Percentiles rank a stretch among this genome's conserved stretches.
Evolutionary conservation across 2,888 invertebrate species (phyloP).

Genomic region (Octodonta nipae): DNA sequence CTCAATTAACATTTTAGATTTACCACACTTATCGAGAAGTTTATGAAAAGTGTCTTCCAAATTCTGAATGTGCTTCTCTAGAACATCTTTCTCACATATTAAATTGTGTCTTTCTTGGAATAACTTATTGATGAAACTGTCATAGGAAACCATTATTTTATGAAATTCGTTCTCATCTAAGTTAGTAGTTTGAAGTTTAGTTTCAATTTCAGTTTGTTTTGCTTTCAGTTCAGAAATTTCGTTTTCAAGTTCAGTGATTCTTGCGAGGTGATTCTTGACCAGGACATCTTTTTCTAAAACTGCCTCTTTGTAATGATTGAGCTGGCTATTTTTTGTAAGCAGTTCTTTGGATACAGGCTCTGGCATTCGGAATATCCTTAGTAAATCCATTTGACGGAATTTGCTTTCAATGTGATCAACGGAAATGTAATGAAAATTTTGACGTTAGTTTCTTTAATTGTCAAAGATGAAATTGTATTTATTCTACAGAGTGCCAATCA

Average conservation of each 20-base stretch:
- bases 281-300: slow-evolving; percentile 20
- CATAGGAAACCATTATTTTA: slow-evolving; percentile 22
- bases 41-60: slow-evolving; percentile 27
- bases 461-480: no score
- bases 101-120: slow-evolving; percentile 22
- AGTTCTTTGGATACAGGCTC: slow-evolving; percentile 21
- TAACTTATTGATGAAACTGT: slow-evolving; percentile 24
- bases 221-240: slow-evolving; percentile 14
- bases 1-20: slow-evolving; percentile 23
- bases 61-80: slow-evolving; percentile 22
- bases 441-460: no score
- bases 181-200: not conserved
- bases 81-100: slow-evolving; percentile 19
- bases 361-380: slow-evolving; percentile 23
- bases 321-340: slow-evolving; percentile 14
- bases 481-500: no score
- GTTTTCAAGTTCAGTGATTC: slow-evolving; percentile 16
- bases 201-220: slow-evolving; percentile 12
- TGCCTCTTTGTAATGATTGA: slow-evolving; percentile 17
- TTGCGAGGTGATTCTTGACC: slow-evolving; percentile 16
- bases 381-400: no score
- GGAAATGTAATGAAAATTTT: no score
- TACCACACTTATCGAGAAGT: slow-evolving; percentile 26
- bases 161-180: slow-evolving; percentile 15
- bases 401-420: no score